These are phyloP conservation scores for Oikopleura vanhoeffeni DNA, from an alignment of 23 tunicate genomes.

Conservation along the genomic window DNA sequence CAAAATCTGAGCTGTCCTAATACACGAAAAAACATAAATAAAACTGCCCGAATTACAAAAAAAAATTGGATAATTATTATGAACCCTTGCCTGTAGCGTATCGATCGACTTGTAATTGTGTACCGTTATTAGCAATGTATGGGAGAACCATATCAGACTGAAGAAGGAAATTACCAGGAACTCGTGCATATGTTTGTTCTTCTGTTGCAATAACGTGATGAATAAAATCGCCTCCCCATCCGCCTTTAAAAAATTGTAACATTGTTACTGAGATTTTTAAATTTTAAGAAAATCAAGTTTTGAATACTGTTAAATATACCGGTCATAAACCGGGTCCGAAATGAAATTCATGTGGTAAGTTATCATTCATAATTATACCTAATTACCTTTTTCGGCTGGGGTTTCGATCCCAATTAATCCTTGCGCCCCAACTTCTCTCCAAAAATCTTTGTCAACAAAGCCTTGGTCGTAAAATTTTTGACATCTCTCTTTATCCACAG, in stretches of 20 bases:
- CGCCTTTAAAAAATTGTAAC: too few species aligned
- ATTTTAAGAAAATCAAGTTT: too few species aligned
- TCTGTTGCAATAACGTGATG: neutral
- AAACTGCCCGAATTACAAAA: too few species aligned
- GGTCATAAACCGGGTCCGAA: too few species aligned
- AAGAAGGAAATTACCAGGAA: neutral
- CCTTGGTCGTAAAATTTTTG: slow-evolving; percentile 75
- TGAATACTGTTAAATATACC: too few species aligned
- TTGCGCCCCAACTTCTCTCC: neutral
- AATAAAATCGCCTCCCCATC: neutral
- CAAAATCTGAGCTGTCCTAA: too few species aligned
- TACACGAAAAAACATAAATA: too few species aligned
- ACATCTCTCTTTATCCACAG: slow-evolving; percentile 31
- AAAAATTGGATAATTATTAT: too few species aligned
- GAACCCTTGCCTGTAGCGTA: neutral
- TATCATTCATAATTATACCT: too few species aligned
- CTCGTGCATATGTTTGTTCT: neutral
- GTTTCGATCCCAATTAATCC: slow-evolving; percentile 4
- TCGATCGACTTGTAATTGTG: slow-evolving; percentile 19
- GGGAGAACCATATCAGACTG: slow-evolving; percentile 85
- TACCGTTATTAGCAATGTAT: slow-evolving; percentile 69
- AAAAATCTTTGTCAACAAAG: slow-evolving; percentile 30
- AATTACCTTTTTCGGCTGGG: neutral
- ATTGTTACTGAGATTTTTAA: too few species aligned
- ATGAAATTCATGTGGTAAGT: too few species aligned